Evolutionary conservation across 2,888 invertebrate species (phyloP), one percentile per base, ranked within the genome.

Genomic region (Stenchaetothrips biformis): DNA sequence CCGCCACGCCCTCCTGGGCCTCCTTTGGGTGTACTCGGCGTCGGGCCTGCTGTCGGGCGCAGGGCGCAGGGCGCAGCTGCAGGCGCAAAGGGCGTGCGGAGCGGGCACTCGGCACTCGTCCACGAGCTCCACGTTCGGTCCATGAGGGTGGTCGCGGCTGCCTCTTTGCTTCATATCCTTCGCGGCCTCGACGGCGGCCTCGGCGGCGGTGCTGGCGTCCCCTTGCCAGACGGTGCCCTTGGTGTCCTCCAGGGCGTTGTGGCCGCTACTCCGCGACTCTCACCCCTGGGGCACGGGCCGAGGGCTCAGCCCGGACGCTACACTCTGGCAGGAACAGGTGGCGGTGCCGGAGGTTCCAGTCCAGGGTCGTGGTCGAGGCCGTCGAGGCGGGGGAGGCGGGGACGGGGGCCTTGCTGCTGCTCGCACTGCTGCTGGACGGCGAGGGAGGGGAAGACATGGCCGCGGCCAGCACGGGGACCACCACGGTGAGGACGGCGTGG

Each of bases 401-500:
- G 21, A 25, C 67, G 7, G 67, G 67, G 9, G 25, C 59, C 59
- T 16, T 11, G 67, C 8, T 74, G 67, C 67, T 74, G 21, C 67
- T 74, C 37, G 37, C 37, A 8, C 67, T 74, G 67, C 53, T 49
- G 21, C 27, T 18, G 11, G 49, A 48, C 48, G 62, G 48, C 21
- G 59, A 78, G 78, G 81, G 74, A 48, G 48, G 79, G 59, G 77
- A 77, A 79, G 77, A 78, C 47, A 53, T 62, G 37, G 85, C 84
- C 83, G 82, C 81, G 83, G 83, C 81, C 83, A 85, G 85, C 37
- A 37, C 37, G 37, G 37, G 37, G 37, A 37, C 37, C 37, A 37
- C 37, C 37, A 37, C 37, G 25, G 67, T 11, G 67, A 21, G 8
- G 25, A 74, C 59, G 59, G 59, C 6, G 18, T 9, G 7, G 59